Evolutionary conservation across 2,797 vertebrate genomes (phyloP).

Genomic region (Enteromius viviparus): DNA sequence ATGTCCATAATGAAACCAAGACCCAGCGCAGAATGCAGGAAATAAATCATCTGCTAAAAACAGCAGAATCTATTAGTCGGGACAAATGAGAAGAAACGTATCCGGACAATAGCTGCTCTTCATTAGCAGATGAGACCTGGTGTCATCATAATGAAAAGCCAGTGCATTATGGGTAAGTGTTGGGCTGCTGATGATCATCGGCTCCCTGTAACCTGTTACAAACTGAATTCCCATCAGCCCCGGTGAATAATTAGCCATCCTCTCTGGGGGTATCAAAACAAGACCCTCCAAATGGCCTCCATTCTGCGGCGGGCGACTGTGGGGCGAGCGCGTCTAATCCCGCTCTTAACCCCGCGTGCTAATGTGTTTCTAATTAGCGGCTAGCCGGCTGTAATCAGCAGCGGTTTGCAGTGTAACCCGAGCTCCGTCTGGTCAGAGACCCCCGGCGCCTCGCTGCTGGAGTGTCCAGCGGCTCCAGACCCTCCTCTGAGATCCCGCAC

Average conservation of each 20-base stretch:
- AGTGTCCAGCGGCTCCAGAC: slow-evolving; percentile 65
- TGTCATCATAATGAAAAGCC: neutral
- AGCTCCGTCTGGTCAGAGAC: slow-evolving; percentile 69
- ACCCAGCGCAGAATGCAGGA: neutral
- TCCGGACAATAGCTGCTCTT: slow-evolving; percentile 60
- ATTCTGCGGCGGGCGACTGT: slow-evolving; percentile 72
- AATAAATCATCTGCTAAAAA: slow-evolving; percentile 4
- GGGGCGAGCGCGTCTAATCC: slow-evolving; percentile 61
- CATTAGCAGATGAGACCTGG: slow-evolving; percentile 64
- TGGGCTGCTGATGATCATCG: slow-evolving; percentile 50
- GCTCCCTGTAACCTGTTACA: slow-evolving; percentile 81
- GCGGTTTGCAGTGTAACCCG: slow-evolving; percentile 83
- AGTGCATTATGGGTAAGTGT: slow-evolving; percentile 43
- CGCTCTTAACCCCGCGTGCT: slow-evolving; percentile 74
- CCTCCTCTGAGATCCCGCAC: slow-evolving; percentile 43
- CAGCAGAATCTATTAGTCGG: slow-evolving; percentile 47
- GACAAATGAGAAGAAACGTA: slow-evolving; percentile 51
- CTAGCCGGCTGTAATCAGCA: slow-evolving; percentile 82
- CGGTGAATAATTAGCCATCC: slow-evolving; percentile 74
- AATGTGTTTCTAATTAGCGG: slow-evolving; percentile 86
- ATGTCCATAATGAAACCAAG: slow-evolving; percentile 28
- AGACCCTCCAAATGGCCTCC: slow-evolving; percentile 71
- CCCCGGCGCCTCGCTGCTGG: slow-evolving; percentile 70
- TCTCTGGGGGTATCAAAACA: slow-evolving; percentile 72
- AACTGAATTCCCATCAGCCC: slow-evolving; percentile 75